Percentiles rank a stretch among this genome's conserved stretches.
phyloP scores from a whole-genome alignment of 2,113 vertebrate genomes.

The Pollachius pollachius region DNA sequence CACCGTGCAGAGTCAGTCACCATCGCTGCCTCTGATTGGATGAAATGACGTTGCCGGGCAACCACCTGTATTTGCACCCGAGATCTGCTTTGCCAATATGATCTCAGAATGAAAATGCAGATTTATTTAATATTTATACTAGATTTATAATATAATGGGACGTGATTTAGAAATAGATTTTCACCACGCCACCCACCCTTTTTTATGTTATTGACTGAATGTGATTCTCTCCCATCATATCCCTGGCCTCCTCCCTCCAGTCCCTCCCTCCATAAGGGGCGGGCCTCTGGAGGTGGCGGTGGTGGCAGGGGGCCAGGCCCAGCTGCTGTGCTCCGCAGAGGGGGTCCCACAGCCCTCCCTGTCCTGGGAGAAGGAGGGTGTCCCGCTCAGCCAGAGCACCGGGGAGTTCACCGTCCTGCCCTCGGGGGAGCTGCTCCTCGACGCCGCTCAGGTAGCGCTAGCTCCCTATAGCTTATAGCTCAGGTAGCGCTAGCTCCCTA shows the following conservation, averaged over 20 bases:
- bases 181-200: too few species aligned
- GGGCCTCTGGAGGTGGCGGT: slow-evolving; percentile 65
- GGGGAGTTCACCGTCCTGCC: slow-evolving; percentile 79
- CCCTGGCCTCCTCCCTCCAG: slow-evolving; percentile 55
- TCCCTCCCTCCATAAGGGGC: slow-evolving; percentile 84
- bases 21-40: background rate
- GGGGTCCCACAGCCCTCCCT: slow-evolving; percentile 85
- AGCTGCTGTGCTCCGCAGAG: slow-evolving; percentile 82
- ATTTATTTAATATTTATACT: too few species aligned
- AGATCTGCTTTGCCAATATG: too few species aligned
- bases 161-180: too few species aligned
- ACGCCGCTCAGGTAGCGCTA: slow-evolving; percentile 77
- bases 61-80: too few species aligned
- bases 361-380: slow-evolving; percentile 82
- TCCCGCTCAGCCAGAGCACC: slow-evolving; percentile 59
- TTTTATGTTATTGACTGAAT: too few species aligned
- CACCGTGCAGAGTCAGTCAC: slow-evolving; percentile 80
- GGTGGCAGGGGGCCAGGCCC: slow-evolving; percentile 74
- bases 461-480: too few species aligned
- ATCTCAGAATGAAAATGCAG: too few species aligned
- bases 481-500: too few species aligned
- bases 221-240: background rate
- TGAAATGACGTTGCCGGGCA: too few species aligned
- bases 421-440: slow-evolving; percentile 85
- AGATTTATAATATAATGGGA: too few species aligned